Base-by-base conservation (phyloP, 1,140 invertebrate genomes). In the Zaprionus africanus region DNA sequence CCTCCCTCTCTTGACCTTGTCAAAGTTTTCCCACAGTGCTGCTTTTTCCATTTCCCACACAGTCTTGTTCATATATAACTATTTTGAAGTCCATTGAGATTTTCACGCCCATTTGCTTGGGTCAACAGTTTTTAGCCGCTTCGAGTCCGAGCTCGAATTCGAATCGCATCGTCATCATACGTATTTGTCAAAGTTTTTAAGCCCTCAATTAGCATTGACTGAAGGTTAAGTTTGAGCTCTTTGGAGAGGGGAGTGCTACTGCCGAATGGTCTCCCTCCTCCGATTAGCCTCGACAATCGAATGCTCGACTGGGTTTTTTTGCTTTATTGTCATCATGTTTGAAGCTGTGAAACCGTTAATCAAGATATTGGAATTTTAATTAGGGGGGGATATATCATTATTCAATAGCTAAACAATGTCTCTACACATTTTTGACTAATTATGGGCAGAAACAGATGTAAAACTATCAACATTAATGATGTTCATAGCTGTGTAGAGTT, bases 161-260 rank as follows among this genome's bases (percentile, higher is more conserved):
- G 41, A 46, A 46, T 46, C 41, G 0, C 12, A 38, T 38, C 28
- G 31, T 31, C 31, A 7, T 31, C 28, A 2, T 60, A n/a, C 57
- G 49, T 71, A 80, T 82, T 81, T 72, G 68, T 77, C 59, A 61
- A 67, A 43, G 36, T 63, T 59, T 74, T 76, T 51, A 61, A 68
- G 67, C 54, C 54, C 36, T 22, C 65, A 76, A 82, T 84, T 84
- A 84, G 65, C 81, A 84, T 66, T 24, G 49, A 69, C 13, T n/a
- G 24, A 56, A 56, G 53, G 53, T 56, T 26, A 15, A 26, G 22
- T 7, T 15, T 7, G 22, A 26, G 49, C 17, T 38, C 15, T 2
- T 5, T 7, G 6, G 41, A 7, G 41, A 5, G n/a, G 41, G 5
- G 41, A 46, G 7, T 17, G 41, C 17, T 17, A 9, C 41, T 46